Base-by-base conservation (phyloP, 2,113 vertebrate genomes). In the Alethe castanea region DNA sequence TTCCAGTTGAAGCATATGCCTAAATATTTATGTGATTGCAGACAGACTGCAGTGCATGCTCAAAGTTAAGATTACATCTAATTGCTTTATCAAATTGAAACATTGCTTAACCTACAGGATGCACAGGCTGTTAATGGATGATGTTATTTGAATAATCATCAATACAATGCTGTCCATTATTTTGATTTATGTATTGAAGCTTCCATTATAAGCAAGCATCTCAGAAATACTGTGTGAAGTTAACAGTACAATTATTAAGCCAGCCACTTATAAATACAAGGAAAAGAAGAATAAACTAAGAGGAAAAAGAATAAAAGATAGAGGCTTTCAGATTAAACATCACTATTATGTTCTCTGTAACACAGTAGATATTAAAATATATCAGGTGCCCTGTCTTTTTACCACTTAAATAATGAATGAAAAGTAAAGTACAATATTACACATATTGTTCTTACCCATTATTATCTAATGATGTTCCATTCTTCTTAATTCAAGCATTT, bases 81-180 rank as follows among this genome's bases (percentile, higher is more conserved):
- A 92, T 91, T 61, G 54, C 57, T 89, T 86, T 92, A 92, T 67
- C 50, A 92, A 57, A 82, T 28, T 91, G 84, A 85, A 73, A 56
- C 47, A 22, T 33, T 90, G 47, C 78, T 96, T 94, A 95, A 88
- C 56, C 67, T 88, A 83, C 83, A 92, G 89, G 91, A 97, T 90
- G 40, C 26, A 71, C 9, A 87, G 28, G 11, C 42, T 94, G 81
- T 93, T 82, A 92, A 76, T 12, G 6, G 67, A 40, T 92, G 72
- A 87, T 91, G 29, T 4, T 93, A 54, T 93, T 87, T 95, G 81
- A 95, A 91, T 88, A 87, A 92, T 80, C 69, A 40, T 90, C 66
- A 74, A 65, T 90, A 90, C 29, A 77, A 67, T 91, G 31, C 28
- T 74, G 25, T 90, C 35, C 31, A 48, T 84, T 90, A 86, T 87